phyloP scores from a whole-genome alignment of 1,140 invertebrate genomes.

The Eupristina koningsbergeri region DNA sequence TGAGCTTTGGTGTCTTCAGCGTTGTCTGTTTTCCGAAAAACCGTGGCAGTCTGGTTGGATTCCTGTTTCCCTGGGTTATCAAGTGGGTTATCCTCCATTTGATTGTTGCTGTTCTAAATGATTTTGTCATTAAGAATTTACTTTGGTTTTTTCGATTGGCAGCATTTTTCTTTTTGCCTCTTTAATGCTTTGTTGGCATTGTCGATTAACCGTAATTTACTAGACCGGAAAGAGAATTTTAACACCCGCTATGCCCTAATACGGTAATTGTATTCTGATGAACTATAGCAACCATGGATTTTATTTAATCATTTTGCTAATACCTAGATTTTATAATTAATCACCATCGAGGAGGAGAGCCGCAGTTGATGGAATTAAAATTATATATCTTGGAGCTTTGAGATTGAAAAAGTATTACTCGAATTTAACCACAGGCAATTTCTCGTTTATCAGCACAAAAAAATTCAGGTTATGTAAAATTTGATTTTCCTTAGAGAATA shows the following conservation, averaged over 20 bases:
- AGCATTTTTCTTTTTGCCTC: neutral
- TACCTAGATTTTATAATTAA: neutral
- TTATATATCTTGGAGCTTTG: neutral
- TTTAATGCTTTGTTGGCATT: neutral
- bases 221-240: neutral
- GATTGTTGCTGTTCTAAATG: neutral
- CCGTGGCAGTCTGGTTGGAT: neutral
- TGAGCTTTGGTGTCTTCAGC: neutral
- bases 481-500: neutral
- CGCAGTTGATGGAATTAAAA: neutral
- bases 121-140: neutral
- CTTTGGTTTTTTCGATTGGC: neutral
- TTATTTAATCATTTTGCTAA: neutral
- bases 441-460: neutral
- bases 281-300: neutral
- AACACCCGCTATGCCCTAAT: neutral
- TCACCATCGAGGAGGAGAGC: neutral
- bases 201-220: slow-evolving; percentile 1
- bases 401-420: neutral
- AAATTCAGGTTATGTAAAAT: neutral
- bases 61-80: neutral
- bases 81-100: neutral
- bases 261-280: neutral
- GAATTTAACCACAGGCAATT: neutral
- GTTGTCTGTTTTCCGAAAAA: slow-evolving; percentile 13